Base-by-base conservation (phyloP, 2,888 invertebrate species). In the Lycophotia porphyrea region DNA sequence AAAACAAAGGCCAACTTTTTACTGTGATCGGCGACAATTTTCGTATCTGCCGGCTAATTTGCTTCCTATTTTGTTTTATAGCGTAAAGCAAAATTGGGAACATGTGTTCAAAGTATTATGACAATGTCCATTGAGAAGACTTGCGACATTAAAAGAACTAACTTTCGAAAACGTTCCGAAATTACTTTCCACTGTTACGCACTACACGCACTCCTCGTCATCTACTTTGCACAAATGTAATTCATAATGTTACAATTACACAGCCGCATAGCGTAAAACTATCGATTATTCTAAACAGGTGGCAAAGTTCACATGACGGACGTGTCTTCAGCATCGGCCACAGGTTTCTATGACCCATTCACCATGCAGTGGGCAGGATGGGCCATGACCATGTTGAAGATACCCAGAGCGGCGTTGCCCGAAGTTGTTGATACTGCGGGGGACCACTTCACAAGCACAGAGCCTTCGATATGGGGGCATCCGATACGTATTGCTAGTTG, bases 281-380 rank as follows among this genome's bases (percentile, higher is more conserved):
- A 71, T 77, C 70, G 52, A 81, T 80, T 76, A 36, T 69, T 68
- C 44, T 21, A 34, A 24, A 71, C 90, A 96, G 96, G 95, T 73
- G 95, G 96, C 13, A 95, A 94, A 87, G 91, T 97, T 42, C 98
- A 98, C 93, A 91, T 98, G 76, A 98, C 98, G 0, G 99, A 99
- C 91, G 97, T 98, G n/a, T 98, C 99, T 0, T 98, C 98, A 87
- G 99, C 99, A 1, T 98, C 99, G 52, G 98, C 98, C 2, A 99
- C 99, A 0, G 99, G 99, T 2, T 97, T 99, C 88, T 99, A 97
- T 93, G 99, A 99, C 93, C 99, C 99, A 0, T 99, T 99, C 93
- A 97, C 98, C 81, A 97, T 98, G 96, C 96, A 97, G 81, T 99
- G 99, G 99, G 98, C 98, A 0, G 95, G 95, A 13, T 97, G 97